Conservation (phyloP, 2,113 vertebrate species). For the Malurus melanocephalus region DNA sequence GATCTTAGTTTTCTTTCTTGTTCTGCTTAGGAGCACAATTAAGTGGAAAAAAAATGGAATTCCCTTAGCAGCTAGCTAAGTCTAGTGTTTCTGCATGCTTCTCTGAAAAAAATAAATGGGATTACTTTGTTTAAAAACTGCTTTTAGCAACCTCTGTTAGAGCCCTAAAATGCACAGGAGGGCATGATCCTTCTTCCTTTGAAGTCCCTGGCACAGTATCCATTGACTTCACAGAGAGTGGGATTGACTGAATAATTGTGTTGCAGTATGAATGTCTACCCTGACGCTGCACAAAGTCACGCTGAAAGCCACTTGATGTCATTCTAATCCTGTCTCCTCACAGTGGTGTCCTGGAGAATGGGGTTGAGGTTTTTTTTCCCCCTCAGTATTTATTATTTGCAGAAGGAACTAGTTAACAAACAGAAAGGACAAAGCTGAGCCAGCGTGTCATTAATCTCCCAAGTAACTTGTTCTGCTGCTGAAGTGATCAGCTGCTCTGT, state of each 20-base stretch:
- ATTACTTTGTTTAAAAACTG: slow-evolving; percentile 59
- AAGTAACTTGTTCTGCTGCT: not conserved
- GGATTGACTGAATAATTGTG: slow-evolving; percentile 52
- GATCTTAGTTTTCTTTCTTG: not conserved
- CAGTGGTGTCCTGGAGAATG: slow-evolving; percentile 5
- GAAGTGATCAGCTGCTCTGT: not conserved
- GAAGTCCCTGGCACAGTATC: slow-evolving; percentile 56
- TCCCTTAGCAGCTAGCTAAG: slow-evolving; percentile 37
- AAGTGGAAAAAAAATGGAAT: not conserved
- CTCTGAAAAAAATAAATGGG: slow-evolving; percentile 51
- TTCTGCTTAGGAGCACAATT: slow-evolving; percentile 29
- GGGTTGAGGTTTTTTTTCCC: not conserved
- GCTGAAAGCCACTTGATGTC: slow-evolving; percentile 39
- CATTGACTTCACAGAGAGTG: slow-evolving; percentile 43
- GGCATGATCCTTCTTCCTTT: slow-evolving; percentile 56
- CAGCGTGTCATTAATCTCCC: slow-evolving; percentile 4
- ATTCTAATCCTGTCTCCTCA: slow-evolving; percentile 23
- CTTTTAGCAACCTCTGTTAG: slow-evolving; percentile 48
- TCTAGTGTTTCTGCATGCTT: slow-evolving; percentile 22
- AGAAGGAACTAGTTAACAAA: slow-evolving; percentile 30
- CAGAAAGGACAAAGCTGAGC: not conserved
- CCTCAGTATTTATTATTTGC: slow-evolving; percentile 26
- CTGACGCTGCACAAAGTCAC: slow-evolving; percentile 47
- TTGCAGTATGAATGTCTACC: slow-evolving; percentile 31
- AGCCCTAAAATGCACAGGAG: slow-evolving; percentile 49